Percentiles rank a stretch among this genome's conserved stretches.
Conservation (phyloP, 2,113 vertebrate genomes). For the Tragelaphus imberbis region DNA sequence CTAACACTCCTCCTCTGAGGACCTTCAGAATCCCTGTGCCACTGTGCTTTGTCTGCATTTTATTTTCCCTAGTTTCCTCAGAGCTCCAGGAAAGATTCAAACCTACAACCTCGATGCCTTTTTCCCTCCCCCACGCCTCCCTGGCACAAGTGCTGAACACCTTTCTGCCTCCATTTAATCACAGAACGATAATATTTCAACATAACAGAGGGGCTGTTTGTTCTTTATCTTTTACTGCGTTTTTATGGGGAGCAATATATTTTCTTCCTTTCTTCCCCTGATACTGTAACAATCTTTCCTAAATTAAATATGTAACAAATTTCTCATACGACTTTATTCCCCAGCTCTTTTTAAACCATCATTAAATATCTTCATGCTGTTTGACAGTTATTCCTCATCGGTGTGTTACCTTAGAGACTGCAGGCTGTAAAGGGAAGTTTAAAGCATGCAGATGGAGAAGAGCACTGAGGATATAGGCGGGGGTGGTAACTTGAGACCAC, state of each 20-base stretch:
- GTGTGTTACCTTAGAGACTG: slow-evolving; percentile 30
- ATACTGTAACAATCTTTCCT: slow-evolving; percentile 63
- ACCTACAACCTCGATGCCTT: neutral
- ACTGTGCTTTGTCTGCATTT: neutral
- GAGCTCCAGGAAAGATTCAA: neutral
- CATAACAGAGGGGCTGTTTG: slow-evolving; percentile 40
- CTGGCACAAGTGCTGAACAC: neutral
- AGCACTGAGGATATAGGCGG: rapidly evolving
- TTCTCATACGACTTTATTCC: slow-evolving; percentile 49
- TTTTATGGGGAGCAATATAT: slow-evolving; percentile 64
- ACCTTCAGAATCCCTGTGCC: neutral
- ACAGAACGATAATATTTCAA: slow-evolving; percentile 61
- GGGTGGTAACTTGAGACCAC: neutral
- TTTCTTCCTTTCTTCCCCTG: slow-evolving; percentile 55
- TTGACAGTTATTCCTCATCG: slow-evolving; percentile 61
- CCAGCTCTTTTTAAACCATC: slow-evolving; percentile 55
- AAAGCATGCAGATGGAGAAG: neutral
- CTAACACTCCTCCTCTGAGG: neutral
- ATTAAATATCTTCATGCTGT: slow-evolving; percentile 57
- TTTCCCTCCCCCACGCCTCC: neutral
- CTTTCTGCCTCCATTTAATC: slow-evolving; percentile 35
- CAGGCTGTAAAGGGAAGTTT: neutral
- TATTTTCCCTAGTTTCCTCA: neutral
- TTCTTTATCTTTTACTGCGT: slow-evolving; percentile 56
- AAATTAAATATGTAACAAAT: slow-evolving; percentile 73